Percentiles rank a stretch among this genome's conserved stretches.
Conservation (phyloP, 1,140 invertebrate genomes). For the Olivierus martensii region DNA sequence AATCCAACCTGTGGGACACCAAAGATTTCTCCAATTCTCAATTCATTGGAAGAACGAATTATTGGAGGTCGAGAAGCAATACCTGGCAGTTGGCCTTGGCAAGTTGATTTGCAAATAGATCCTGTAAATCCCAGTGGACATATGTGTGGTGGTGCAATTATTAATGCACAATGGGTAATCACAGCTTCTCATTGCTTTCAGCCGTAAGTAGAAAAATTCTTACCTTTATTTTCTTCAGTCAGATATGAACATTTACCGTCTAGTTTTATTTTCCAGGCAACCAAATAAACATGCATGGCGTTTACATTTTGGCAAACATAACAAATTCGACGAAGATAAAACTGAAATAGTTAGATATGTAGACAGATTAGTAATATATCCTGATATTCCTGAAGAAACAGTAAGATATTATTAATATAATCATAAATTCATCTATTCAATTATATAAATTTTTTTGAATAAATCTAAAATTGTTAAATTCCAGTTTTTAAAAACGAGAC, state of each 20-base stretch:
- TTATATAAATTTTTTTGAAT: background rate
- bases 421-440: background rate
- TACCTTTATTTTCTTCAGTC: no score
- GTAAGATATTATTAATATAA: no score
- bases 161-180: constrained; percentile 62
- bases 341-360: constrained; percentile 4
- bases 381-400: background rate
- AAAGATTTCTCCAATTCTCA: background rate
- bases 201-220: no score
- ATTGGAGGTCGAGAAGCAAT: constrained; percentile 63
- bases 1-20: background rate
- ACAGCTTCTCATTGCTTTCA: constrained; percentile 66
- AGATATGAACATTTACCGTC: no score
- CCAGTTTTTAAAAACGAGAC: background rate
- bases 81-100: constrained; percentile 78
- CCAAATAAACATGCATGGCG: background rate
- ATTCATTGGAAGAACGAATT: constrained; percentile 37
- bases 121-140: constrained; percentile 26
- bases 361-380: constrained; percentile 7
- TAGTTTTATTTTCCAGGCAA: background rate
- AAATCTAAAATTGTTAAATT: background rate
- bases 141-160: constrained; percentile 64
- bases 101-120: constrained; percentile 17
- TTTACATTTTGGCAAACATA: constrained; percentile 9
- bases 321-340: constrained; percentile 1